Conservation (phyloP, 2,113 vertebrate genomes). For the Argyrosomus japonicus region DNA sequence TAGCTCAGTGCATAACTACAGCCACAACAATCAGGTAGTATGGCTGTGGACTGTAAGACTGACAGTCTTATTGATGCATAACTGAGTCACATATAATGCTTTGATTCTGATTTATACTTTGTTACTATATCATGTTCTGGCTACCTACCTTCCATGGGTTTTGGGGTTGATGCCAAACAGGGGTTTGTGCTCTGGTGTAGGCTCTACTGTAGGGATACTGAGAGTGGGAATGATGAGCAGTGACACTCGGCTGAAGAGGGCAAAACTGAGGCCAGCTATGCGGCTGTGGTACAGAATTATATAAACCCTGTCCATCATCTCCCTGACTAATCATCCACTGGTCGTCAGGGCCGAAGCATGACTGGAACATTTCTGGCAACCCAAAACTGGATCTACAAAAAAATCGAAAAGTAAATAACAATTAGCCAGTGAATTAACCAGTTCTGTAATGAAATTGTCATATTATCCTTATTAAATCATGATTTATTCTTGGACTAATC, state of each 20-base stretch:
- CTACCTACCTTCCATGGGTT: constrained; percentile 82
- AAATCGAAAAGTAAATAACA: constrained; percentile 16
- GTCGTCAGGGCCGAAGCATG: constrained; percentile 57
- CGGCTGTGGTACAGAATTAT: constrained; percentile 45
- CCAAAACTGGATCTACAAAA: constrained; percentile 26
- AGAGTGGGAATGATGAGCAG: background rate
- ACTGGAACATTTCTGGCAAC: constrained; percentile 79
- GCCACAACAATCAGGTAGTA: background rate
- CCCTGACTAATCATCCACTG: constrained; percentile 39
- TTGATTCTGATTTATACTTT: background rate
- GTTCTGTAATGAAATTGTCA: constrained; percentile 44
- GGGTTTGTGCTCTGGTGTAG: constrained; percentile 58
- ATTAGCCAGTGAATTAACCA: constrained; percentile 42
- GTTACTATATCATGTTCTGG: background rate
- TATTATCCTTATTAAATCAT: constrained; percentile 60
- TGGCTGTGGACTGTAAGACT: background rate
- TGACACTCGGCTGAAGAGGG: constrained; percentile 24
- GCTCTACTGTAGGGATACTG: constrained; percentile 50
- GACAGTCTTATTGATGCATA: too few species aligned
- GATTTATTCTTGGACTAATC: constrained; percentile 30
- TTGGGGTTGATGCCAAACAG: constrained; percentile 72
- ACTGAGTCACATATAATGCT: background rate
- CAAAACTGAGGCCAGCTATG: constrained; percentile 63
- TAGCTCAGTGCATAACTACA: background rate
- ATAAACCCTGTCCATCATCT: constrained; percentile 38